phyloP scores from a whole-genome alignment of 2,888 invertebrate species.

The Apodemia mormo region DNA sequence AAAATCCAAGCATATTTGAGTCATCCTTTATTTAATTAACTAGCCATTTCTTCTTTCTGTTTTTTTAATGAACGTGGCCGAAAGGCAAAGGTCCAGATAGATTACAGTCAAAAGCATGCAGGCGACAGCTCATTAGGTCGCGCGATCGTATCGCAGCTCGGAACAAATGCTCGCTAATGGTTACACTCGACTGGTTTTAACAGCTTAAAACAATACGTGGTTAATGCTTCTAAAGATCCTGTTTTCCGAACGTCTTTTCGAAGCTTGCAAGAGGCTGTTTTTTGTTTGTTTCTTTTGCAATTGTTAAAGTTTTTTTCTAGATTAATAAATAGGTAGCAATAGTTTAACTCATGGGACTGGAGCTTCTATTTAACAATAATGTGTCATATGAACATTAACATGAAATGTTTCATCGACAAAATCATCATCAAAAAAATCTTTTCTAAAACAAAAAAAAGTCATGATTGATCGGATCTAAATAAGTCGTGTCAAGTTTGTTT shows the following conservation, averaged over 20 bases:
- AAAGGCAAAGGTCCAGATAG: slow-evolving; percentile 33
- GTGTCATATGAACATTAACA: no score
- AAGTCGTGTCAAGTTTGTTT: no score
- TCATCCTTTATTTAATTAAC: neutral
- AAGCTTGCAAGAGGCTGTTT: neutral
- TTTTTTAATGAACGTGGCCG: slow-evolving; percentile 31
- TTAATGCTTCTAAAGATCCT: slow-evolving; percentile 36
- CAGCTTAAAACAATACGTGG: slow-evolving; percentile 35
- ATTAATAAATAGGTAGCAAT: no score
- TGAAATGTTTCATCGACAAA: no score
- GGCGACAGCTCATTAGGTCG: slow-evolving; percentile 45
- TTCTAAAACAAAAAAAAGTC: no score
- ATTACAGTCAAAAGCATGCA: slow-evolving; percentile 33
- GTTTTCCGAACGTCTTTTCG: slow-evolving; percentile 17
- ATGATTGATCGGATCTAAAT: no score
- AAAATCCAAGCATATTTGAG: no score
- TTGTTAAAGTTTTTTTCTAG: neutral
- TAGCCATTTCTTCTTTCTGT: neutral
- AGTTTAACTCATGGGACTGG: no score
- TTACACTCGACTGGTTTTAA: slow-evolving; percentile 27
- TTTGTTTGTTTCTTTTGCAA: neutral
- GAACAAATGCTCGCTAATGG: slow-evolving; percentile 45
- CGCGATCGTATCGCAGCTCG: slow-evolving; percentile 40
- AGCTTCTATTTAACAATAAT: no score
- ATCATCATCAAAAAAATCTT: no score